These are phyloP conservation scores for Eleutherodactylus coqui DNA, from an alignment of 2,797 vertebrate genomes.

Conservation along the genomic window DNA sequence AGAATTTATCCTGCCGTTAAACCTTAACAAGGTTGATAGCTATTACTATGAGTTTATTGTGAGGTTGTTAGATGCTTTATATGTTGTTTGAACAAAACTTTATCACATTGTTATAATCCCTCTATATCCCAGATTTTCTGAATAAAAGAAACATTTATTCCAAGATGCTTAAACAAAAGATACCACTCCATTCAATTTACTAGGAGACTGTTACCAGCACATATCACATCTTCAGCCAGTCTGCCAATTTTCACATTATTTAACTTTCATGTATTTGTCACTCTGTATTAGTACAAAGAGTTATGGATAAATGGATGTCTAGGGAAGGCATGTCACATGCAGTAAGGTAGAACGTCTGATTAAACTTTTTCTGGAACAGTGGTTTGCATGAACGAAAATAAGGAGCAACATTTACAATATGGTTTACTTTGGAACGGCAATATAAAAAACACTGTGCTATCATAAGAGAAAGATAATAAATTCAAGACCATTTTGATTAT, in stretches of 20 bases:
- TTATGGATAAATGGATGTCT: not conserved
- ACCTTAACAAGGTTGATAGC: slow-evolving; percentile 12
- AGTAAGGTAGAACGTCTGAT: not conserved
- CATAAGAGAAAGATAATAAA: too few relatives aligned
- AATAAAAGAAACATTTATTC: not conserved
- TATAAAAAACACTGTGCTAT: too few relatives aligned
- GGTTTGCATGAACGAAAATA: not conserved
- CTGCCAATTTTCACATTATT: not conserved
- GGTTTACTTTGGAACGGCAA: not conserved
- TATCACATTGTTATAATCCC: not conserved
- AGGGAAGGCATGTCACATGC: not conserved
- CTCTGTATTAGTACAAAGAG: not conserved
- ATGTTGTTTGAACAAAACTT: not conserved
- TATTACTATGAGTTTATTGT: slow-evolving; percentile 10
- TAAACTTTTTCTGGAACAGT: not conserved
- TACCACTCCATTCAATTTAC: not conserved
- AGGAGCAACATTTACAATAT: not conserved
- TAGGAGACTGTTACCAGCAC: not conserved
- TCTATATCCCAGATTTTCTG: not conserved
- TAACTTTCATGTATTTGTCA: not conserved
- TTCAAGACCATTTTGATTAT: too few relatives aligned
- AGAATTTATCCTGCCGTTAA: not conserved
- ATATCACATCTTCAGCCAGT: not conserved
- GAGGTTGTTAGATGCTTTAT: not conserved
- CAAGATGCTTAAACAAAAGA: not conserved